Evolutionary conservation across 2,888 invertebrate species (phyloP), one percentile per base, ranked within the genome.

Genomic region (Trichogramma evanescens): DNA sequence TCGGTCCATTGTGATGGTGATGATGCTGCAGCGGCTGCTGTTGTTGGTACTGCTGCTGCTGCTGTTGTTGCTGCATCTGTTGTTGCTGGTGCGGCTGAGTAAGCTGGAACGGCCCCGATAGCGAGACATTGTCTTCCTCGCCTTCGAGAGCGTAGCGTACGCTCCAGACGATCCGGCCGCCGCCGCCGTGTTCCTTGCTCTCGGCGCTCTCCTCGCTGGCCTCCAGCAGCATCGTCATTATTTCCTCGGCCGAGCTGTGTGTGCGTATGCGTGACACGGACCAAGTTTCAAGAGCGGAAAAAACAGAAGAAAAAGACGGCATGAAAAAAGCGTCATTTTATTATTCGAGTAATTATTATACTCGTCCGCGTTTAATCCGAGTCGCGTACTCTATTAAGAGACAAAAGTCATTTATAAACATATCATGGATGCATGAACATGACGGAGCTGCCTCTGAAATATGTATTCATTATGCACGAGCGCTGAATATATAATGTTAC

Each of bases 141-240:
- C 85, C 78, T 79, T 89, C 83, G 48, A 83, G 82, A 60, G 87
- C 86, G 72, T 89, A 90, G 63, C 88, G 84, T 26, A 90, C 86
- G 54, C 86, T 91, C 94, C 94, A 95, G 66, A 91, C 91, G 57
- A 95, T 86, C 66, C 91, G 86, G 0, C 92, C 93, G 9, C 89
- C 89, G 65, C 90, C 92, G 72, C 88, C 87, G 61, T 87, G 85
- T 73, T 88, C 87, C 66, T 72, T 75, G 58, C 74, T 74, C 61
- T 89, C 90, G 9, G 89, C 86, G 66, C 80, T 85, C 75, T 86
- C 93, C 72, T 87, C 93, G 74, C 84, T 84, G 5, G 95, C 93
- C 80, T 95, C 94, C 66, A 95, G 84, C 66, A 95, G 80, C 93
- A 94, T 95, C 38, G 92, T 89, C 74, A 95, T 89, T 57, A 95